Conservation (phyloP, 2,113 vertebrate genomes). For the Cyprinodon tularosa region DNA sequence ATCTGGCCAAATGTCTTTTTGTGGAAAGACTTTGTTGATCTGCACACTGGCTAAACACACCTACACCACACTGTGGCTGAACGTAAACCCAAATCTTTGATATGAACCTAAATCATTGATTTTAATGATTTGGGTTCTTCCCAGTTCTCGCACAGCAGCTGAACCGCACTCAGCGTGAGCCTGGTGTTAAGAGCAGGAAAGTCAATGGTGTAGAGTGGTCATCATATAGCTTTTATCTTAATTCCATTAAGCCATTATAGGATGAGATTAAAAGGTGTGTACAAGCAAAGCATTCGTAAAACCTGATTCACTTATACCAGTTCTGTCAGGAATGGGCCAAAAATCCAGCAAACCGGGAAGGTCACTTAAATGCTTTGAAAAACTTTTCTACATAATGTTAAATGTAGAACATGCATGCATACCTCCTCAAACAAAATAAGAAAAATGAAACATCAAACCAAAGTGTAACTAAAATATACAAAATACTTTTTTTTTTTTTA, state of each 20-base stretch:
- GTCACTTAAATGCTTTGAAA: background rate
- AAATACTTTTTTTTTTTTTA: background rate
- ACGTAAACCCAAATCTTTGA: too few species aligned
- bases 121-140: too few species aligned
- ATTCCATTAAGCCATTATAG: background rate
- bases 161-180: too few species aligned
- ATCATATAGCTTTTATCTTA: background rate
- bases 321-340: background rate
- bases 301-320: background rate
- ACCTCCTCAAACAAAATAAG: background rate
- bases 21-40: too few species aligned
- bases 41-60: too few species aligned
- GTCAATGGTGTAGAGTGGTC: background rate
- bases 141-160: too few species aligned
- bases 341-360: background rate
- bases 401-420: background rate
- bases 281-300: background rate
- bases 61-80: too few species aligned
- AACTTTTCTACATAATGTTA: background rate
- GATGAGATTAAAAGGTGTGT: background rate
- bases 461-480: background rate
- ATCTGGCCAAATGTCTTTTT: too few species aligned
- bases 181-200: background rate
- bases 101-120: too few species aligned
- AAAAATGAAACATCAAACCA: background rate